phyloP scores from a whole-genome alignment of 1,140 invertebrate genomes.

The Goniozus legneri region DNA sequence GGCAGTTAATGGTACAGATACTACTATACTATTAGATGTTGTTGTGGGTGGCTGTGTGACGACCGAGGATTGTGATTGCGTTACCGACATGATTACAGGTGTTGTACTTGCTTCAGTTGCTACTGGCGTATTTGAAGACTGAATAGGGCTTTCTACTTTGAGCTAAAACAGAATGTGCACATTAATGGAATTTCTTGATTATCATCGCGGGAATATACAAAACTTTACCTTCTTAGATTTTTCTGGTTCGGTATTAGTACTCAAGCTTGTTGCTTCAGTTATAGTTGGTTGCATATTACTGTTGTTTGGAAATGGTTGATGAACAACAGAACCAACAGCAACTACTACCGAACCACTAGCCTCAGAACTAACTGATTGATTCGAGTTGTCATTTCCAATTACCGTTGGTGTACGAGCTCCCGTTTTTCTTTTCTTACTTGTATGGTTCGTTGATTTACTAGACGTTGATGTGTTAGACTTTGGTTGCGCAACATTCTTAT shows the following conservation, averaged over 20 bases:
- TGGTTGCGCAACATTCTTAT: slow-evolving; percentile 28
- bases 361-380: slow-evolving; percentile 45
- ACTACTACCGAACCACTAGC: slow-evolving; percentile 39
- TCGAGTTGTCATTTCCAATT: slow-evolving; percentile 44
- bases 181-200: not conserved
- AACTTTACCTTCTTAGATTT: slow-evolving; percentile 38
- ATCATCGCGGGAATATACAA: not conserved
- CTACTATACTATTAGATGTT: slow-evolving; percentile 45
- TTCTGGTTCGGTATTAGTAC: slow-evolving; percentile 35
- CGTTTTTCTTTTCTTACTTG: slow-evolving; percentile 44
- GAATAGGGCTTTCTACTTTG: slow-evolving; percentile 39
- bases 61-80: slow-evolving; percentile 32
- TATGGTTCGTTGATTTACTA: slow-evolving; percentile 35
- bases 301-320: slow-evolving; percentile 18
- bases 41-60: slow-evolving; percentile 41
- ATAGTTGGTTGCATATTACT: slow-evolving; percentile 36
- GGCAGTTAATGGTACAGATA: slow-evolving; percentile 44
- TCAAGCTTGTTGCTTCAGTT: slow-evolving; percentile 40
- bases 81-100: slow-evolving; percentile 46
- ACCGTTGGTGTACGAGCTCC: slow-evolving; percentile 45
- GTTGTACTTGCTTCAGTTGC: slow-evolving; percentile 39
- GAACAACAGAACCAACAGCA: slow-evolving; percentile 23
- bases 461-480: slow-evolving; percentile 30
- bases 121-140: slow-evolving; percentile 27
- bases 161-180: slow-evolving; percentile 26